Evolutionary conservation across 2,888 invertebrate species (phyloP), one percentile per base, ranked within the genome.

Genomic region (Dynastes hyllus): DNA sequence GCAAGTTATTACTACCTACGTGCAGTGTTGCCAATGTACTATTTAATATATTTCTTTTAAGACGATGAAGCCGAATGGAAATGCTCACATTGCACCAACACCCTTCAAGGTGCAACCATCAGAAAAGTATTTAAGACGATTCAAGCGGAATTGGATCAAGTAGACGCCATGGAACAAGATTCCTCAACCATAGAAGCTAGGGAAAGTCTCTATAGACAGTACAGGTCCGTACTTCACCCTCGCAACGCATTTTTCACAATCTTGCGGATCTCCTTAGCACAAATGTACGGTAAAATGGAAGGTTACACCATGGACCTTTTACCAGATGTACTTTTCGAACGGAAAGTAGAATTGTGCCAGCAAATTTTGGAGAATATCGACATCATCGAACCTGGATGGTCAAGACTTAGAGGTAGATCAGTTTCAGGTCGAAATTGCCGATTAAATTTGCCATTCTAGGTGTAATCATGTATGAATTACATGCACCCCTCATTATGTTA

Each of bases 381-480:
- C 85, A 89, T 93, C 45, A 91, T 96, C 75, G 94, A 94, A 82
- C 96, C 96, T 0, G 96, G 96, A 1, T 90, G 93, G 76, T 94
- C 93, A 65, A 90, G 96, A 82, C 92, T 95, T 84, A 92, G 96
- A 90, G 95, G 95, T 93, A 83, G 6, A 4, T 40, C 22, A 2
- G 5, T 53, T 53, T 53, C 13, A 2, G 16, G 6, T 53, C n/a
- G 1, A 11, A 45, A 45, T 45, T 45, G 8, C 8, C 45, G 45
- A 53, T 53, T 53, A 5, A 16, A 53, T n/a, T 53, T 16, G 2
- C 16, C 84, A 85, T 0, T 37, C 1, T 86, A 92, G 95, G 95
- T 11, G 92, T 95, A 90, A 92, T 94, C 84, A 87, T 96, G 32
- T 96, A 96, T 86, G 96, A 97, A 87, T 88, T 96, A 13, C 96